phyloP scores from a whole-genome alignment of 2,113 vertebrate species.

The Carettochelys insculpta region DNA sequence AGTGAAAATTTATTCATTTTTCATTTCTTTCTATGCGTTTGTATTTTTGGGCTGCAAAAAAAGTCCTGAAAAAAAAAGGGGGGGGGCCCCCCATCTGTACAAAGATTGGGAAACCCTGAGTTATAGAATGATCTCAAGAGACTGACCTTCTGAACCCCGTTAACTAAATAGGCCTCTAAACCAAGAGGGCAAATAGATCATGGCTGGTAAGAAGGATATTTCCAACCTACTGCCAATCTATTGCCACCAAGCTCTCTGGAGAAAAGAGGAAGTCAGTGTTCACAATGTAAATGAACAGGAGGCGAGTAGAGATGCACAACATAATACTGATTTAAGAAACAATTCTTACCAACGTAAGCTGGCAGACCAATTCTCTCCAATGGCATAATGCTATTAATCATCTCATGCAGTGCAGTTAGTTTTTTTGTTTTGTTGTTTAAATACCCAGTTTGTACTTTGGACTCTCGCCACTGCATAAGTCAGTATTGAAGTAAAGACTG shows the following conservation, averaged over 20 bases:
- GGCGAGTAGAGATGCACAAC: neutral
- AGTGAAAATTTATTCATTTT: no score
- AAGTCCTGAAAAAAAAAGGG: no score
- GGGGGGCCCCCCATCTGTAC: no score
- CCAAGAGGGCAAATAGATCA: neutral
- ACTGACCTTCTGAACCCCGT: no score
- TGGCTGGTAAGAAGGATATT: neutral
- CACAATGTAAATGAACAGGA: accelerated
- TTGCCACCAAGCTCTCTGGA: neutral
- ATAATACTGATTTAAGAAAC: neutral
- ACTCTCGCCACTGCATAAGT: neutral
- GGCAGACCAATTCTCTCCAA: neutral
- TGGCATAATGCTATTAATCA: neutral
- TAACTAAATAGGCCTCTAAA: neutral
- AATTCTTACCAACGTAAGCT: accelerated
- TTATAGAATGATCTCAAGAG: neutral
- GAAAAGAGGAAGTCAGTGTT: neutral
- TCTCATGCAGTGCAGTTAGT: neutral
- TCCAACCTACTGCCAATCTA: neutral
- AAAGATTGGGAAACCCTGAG: no score
- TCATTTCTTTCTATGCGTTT: no score
- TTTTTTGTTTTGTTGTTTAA: neutral
- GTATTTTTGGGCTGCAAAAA: no score
- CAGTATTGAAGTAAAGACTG: neutral
- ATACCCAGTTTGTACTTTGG: neutral